phyloP scores from a whole-genome alignment of 2,888 invertebrate species.

The Philereme transversata region DNA sequence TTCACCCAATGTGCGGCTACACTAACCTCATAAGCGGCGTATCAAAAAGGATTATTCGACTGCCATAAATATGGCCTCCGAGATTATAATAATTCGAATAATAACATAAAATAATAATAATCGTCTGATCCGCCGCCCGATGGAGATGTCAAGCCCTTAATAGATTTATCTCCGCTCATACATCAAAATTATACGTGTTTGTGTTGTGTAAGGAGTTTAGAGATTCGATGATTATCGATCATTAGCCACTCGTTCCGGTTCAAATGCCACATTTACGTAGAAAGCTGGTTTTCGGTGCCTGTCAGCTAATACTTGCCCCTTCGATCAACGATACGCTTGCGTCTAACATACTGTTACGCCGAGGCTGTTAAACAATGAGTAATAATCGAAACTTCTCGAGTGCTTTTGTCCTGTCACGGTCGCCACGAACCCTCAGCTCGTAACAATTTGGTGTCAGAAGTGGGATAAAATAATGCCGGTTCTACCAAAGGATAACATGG shows the following conservation, averaged over 20 bases:
- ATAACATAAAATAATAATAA: conserved; percentile 80
- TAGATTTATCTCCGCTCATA: conserved; percentile 72
- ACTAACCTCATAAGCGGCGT: conserved; percentile 66
- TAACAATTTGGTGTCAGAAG: no score
- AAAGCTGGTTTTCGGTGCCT: background rate
- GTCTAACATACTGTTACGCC: no score
- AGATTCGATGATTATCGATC: conserved; percentile 58
- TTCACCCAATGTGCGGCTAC: conserved; percentile 24
- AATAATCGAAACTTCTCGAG: no score
- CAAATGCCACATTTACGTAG: conserved; percentile 6
- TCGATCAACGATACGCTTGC: no score
- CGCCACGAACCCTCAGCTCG: no score
- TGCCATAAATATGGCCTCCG: conserved; percentile 75
- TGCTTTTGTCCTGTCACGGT: no score
- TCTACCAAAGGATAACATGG: no score
- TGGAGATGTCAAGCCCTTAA: conserved; percentile 70
- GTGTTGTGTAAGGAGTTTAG: conserved; percentile 51
- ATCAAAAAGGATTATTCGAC: conserved; percentile 74
- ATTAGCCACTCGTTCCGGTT: conserved; percentile 60
- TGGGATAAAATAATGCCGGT: no score
- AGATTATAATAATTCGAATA: conserved; percentile 82
- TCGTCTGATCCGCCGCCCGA: conserved; percentile 58
- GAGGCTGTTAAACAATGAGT: no score
- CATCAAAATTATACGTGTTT: conserved; percentile 61
- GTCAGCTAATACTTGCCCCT: background rate